Evolutionary conservation across 1,140 invertebrate species (phyloP).

Genomic region (Atopsyche davidsoni): DNA sequence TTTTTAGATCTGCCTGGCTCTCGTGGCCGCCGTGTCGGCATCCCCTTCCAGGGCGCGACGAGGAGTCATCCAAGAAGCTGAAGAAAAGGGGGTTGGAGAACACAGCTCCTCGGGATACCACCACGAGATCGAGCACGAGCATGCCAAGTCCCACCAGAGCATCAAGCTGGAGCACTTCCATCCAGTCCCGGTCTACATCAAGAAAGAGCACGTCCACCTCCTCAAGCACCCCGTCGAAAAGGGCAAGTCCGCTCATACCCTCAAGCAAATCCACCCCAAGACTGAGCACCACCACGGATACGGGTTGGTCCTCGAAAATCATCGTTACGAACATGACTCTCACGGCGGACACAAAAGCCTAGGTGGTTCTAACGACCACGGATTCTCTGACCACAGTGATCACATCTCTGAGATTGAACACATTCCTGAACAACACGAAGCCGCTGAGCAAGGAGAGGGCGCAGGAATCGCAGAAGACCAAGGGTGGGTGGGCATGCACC

Average conservation of each 20-base stretch:
- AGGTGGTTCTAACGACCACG: conserved; percentile 38
- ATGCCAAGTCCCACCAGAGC: conserved; percentile 58
- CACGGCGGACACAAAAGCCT: conserved; percentile 37
- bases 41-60: conserved; percentile 32
- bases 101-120: conserved; percentile 50
- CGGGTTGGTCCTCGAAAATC: conserved; percentile 52
- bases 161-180: conserved; percentile 61
- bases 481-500: conserved; percentile 9
- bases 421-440: conserved; percentile 17
- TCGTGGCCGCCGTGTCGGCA: conserved; percentile 41
- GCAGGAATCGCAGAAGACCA: conserved; percentile 15
- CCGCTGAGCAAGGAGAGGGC: background rate
- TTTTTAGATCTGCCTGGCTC: conserved; percentile 45
- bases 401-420: conserved; percentile 33
- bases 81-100: conserved; percentile 39
- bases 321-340: conserved; percentile 46
- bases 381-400: conserved; percentile 36
- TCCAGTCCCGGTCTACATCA: conserved; percentile 57
- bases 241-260: conserved; percentile 52
- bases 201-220: conserved; percentile 57
- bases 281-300: conserved; percentile 50
- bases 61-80: conserved; percentile 42
- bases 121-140: conserved; percentile 54
- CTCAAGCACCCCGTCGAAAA: conserved; percentile 56
- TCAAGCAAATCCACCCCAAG: conserved; percentile 54